Percentiles rank a stretch among this genome's conserved stretches.
Evolutionary conservation across 2,888 invertebrate species (phyloP).

Genomic region (Drosophila mimetica): DNA sequence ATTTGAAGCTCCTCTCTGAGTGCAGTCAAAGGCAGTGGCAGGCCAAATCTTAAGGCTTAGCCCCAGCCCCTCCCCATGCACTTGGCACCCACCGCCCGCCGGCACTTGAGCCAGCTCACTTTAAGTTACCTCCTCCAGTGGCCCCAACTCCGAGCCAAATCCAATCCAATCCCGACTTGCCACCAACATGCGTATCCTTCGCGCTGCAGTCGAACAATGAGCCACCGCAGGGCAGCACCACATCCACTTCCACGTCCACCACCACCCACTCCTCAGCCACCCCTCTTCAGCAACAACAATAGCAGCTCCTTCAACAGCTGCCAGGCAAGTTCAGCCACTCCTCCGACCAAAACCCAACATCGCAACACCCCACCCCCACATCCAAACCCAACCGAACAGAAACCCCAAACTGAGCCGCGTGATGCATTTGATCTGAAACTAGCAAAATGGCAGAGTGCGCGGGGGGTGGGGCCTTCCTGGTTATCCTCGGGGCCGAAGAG

Average conservation of each 20-base stretch:
- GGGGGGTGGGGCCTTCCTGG: not conserved
- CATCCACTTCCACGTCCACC: conserved; percentile 13
- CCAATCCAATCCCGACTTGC: conserved; percentile 53
- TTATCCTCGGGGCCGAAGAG: conserved; percentile 1
- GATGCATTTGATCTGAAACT: conserved; percentile 70
- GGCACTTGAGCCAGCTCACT: conserved; percentile 39
- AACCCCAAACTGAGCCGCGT: conserved; percentile 47
- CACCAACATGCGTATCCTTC: conserved; percentile 64
- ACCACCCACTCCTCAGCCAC: not conserved
- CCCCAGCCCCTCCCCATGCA: not conserved
- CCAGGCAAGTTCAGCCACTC: conserved; percentile 52
- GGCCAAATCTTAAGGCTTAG: conserved; percentile 34
- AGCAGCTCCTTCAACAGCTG: conserved; percentile 45
- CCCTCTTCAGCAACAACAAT: conserved; percentile 31
- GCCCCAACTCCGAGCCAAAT: conserved; percentile 3
- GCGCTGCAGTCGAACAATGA: conserved; percentile 67
- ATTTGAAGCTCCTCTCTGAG: conserved; percentile 9
- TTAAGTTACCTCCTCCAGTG: conserved; percentile 35
- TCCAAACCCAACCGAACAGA: conserved; percentile 14
- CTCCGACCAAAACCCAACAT: conserved; percentile 6
- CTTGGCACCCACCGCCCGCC: not conserved
- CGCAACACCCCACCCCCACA: not conserved
- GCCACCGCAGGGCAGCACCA: conserved; percentile 58
- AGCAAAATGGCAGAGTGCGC: conserved; percentile 50
- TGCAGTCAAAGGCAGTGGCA: conserved; percentile 54